These are phyloP conservation scores for Leucoraja ocellata DNA, from an alignment of 2,797 vertebrate genomes.

Conservation along the genomic window DNA sequence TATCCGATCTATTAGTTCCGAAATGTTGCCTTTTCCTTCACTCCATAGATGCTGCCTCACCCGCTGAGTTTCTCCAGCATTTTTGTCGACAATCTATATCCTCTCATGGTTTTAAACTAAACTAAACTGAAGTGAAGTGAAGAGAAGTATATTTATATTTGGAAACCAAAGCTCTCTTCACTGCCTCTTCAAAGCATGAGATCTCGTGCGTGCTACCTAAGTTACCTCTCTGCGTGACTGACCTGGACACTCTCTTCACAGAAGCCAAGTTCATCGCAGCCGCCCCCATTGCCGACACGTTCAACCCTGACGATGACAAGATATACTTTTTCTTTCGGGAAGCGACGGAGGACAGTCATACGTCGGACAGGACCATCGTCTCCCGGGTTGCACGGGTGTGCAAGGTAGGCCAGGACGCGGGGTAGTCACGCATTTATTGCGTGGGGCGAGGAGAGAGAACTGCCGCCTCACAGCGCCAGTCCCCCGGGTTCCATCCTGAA, in stretches of 20 bases:
- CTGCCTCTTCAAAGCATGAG: not conserved
- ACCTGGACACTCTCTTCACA: conserved; percentile 51
- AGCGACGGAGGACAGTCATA: conserved; percentile 77
- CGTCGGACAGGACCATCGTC: conserved; percentile 79
- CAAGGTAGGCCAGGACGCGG: conserved; percentile 65
- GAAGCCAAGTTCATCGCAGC: conserved; percentile 90
- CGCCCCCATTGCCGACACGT: conserved; percentile 87
- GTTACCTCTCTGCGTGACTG: not conserved
- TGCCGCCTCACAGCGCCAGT: too few relatives aligned
- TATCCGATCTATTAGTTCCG: too few relatives aligned
- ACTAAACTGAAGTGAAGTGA: too few relatives aligned
- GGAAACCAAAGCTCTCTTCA: not conserved
- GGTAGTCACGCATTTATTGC: not conserved
- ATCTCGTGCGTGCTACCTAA: too few relatives aligned
- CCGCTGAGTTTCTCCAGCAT: too few relatives aligned
- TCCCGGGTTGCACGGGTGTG: conserved; percentile 94
- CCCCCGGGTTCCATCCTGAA: too few relatives aligned
- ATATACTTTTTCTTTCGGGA: conserved; percentile 98
- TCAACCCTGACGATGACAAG: conserved; percentile 94
- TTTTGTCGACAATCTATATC: too few relatives aligned
- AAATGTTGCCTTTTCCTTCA: too few relatives aligned
- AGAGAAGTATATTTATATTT: not conserved
- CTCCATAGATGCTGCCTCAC: too few relatives aligned
- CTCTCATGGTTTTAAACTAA: too few relatives aligned
- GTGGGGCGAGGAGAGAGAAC: too few relatives aligned